Base-by-base conservation (phyloP, 2,888 invertebrate genomes). In the Aphidoletes aphidimyza region DNA sequence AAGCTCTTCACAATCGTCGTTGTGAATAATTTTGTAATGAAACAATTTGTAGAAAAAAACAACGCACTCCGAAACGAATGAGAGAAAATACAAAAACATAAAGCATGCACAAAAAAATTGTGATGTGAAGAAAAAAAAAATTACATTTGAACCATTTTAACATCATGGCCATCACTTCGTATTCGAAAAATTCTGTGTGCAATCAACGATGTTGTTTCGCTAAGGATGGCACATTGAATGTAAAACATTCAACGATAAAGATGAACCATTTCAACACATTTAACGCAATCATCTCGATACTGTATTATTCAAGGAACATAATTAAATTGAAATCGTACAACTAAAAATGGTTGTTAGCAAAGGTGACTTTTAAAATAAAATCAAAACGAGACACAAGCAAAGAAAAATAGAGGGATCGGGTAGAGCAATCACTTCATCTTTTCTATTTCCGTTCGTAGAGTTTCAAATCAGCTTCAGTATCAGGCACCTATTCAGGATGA, bases 201-300 rank as follows among this genome's bases (percentile, higher is more conserved):
- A 22, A 22, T 54, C 54, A n/a, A 54, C 54, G 14, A 11, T 11
- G 69, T 26, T 30, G 69, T 30, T 1, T 69, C 69, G 34, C 30
- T 69, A 26, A 69, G 69, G 30, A 69, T 34, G 69, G 14, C n/a
- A n/a, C n/a, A 69, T 69, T 30, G 34, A 30, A 69, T 69, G 14
- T 69, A 30, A 34, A 69, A 69, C 22, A 54, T 69, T 30, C 69
- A 69, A n/a, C 69, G 8, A 69, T 69, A 69, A 69, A 30, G 69
- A 30, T 69, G 69, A 69, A 69, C 69, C 30, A 14, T 69, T 69
- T 69, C 30, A 69, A 69, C 69, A 30, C 69, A 69, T 69, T 69
- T 34, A 69, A 69, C 69, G 69, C 69, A 69, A 30, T 69, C 30
- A 30, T 30, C 69, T 69, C 30, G 34, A 69, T 69, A 69, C 8